Conservation (phyloP, 2,797 vertebrate genomes). For the Notolepis coatsorum region DNA sequence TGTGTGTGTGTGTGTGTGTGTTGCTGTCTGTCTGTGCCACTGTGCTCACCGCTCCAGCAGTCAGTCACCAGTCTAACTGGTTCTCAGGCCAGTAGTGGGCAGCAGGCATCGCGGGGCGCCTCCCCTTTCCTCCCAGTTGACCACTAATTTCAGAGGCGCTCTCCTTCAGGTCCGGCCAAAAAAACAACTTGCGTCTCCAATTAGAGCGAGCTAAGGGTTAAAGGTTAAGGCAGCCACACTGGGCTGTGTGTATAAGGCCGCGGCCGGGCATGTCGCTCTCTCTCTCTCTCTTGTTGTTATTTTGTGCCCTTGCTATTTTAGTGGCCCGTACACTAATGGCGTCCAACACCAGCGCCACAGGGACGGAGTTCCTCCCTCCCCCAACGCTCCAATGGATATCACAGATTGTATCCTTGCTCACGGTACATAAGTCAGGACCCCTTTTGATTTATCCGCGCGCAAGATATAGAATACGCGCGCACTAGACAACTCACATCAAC, state of each 20-base stretch:
- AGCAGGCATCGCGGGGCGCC: background rate
- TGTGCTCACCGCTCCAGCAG: background rate
- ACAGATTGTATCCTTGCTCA: background rate
- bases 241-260: background rate
- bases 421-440: too few species aligned
- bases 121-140: constrained; percentile 18
- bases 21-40: too few species aligned
- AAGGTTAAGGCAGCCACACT: constrained; percentile 37
- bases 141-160: constrained; percentile 37
- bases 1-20: background rate
- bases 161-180: constrained; percentile 9
- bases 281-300: constrained; percentile 19
- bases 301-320: constrained; percentile 14
- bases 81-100: background rate
- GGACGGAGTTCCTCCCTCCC: background rate
- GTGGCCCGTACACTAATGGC: constrained; percentile 9
- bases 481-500: too few species aligned
- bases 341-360: constrained; percentile 4
- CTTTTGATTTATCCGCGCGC: too few species aligned
- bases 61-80: background rate
- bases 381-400: background rate
- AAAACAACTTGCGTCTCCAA: constrained; percentile 14
- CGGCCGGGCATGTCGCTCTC: background rate
- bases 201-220: constrained; percentile 16
- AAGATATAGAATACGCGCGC: too few species aligned